Evolutionary conservation across 2,113 vertebrate species (phyloP).

Genomic region (Rostratula benghalensis): DNA sequence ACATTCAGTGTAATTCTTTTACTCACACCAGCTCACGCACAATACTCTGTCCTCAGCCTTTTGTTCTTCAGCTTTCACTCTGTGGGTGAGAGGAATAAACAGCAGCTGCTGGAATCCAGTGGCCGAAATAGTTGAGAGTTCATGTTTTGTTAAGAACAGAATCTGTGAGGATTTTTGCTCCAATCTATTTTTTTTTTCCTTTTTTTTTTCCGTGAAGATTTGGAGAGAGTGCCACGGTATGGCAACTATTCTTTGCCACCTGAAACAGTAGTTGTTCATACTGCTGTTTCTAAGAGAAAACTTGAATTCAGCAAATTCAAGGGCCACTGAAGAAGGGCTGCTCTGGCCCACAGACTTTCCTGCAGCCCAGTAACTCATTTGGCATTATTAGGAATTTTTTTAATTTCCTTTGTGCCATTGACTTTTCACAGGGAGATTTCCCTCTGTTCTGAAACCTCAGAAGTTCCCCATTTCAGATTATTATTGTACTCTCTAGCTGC

Average conservation of each 20-base stretch:
- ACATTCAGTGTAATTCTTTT: background rate
- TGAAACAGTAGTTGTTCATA: background rate
- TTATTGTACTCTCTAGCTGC: constrained; percentile 31
- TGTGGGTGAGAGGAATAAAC: constrained; percentile 22
- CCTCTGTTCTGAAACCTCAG: constrained; percentile 46
- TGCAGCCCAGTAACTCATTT: background rate
- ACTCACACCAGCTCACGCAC: background rate
- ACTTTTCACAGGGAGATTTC: constrained; percentile 34
- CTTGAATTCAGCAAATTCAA: background rate
- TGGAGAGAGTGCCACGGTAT: background rate
- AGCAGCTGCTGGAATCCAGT: background rate
- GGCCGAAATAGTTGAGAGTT: background rate
- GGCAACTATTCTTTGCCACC: background rate
- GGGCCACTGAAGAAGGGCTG: background rate
- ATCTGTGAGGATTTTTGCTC: background rate
- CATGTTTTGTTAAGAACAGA: background rate
- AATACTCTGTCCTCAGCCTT: background rate
- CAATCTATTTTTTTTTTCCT: background rate
- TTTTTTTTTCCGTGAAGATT: background rate
- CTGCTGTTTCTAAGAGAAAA: background rate
- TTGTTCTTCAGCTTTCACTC: constrained; percentile 19
- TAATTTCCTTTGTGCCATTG: constrained; percentile 39
- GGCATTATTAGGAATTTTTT: background rate
- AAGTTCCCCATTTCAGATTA: constrained; percentile 47
- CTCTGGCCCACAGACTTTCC: background rate